A percentile compares a stretch with the other conserved stretches of the same genome.
Conservation (phyloP, 1,140 invertebrate genomes). For the Conus betulinus region DNA sequence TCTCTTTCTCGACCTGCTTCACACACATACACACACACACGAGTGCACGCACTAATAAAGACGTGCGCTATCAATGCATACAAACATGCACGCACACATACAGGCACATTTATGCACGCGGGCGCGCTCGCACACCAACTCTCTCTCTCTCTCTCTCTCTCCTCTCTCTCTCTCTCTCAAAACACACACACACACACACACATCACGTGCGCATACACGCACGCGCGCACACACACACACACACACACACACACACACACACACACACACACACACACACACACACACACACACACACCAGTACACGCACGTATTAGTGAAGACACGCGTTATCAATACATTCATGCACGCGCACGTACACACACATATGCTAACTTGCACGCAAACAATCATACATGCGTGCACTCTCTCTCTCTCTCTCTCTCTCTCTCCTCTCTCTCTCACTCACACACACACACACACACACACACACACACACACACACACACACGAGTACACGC, state of each 20-base stretch:
- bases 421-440: too few relatives aligned
- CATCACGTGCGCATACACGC: too few relatives aligned
- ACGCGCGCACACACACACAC: background rate
- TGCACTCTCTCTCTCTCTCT: background rate
- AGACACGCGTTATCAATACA: too few relatives aligned
- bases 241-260: too few relatives aligned
- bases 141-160: background rate
- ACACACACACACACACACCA: too few relatives aligned
- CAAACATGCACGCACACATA: background rate
- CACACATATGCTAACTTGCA: background rate
- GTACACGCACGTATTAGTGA: background rate
- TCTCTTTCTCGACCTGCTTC: background rate
- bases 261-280: too few relatives aligned
- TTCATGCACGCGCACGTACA: too few relatives aligned
- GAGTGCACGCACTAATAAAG: background rate
- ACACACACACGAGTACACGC: background rate
- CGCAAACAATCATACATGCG: background rate
- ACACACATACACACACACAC: background rate
- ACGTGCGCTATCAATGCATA: background rate
- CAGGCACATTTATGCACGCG: background rate
- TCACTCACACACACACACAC: background rate
- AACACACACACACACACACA: too few relatives aligned
- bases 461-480: background rate
- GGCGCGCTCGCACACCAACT: too few relatives aligned
- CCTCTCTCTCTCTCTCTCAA: background rate